A percentile compares a stretch with the other conserved stretches of the same genome.
phyloP scores from a whole-genome alignment of 2,888 invertebrate species.

The Coremacera marginata region DNA sequence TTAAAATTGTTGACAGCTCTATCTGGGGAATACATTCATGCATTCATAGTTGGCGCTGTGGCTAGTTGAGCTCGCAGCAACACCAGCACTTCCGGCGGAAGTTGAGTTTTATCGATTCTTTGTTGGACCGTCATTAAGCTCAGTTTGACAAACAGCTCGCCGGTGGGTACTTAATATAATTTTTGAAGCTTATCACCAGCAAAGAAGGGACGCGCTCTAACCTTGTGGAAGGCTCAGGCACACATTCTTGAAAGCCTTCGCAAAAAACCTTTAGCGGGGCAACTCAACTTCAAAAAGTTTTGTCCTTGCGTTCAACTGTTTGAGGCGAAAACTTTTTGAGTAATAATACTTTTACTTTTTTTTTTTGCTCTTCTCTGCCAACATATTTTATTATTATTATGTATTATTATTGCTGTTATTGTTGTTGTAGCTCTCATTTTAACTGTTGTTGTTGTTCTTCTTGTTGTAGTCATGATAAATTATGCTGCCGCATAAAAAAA shows the following conservation, averaged over 20 bases:
- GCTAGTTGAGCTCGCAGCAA: background rate
- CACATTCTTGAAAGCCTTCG: background rate
- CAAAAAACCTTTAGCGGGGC: too few species aligned
- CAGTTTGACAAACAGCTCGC: background rate
- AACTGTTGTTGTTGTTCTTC: background rate
- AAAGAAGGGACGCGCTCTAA: background rate
- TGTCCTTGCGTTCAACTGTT: conserved; percentile 4
- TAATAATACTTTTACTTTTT: background rate
- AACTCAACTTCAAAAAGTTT: background rate
- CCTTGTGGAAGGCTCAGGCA: background rate
- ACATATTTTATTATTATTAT: conserved; percentile 4
- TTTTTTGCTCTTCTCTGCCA: background rate
- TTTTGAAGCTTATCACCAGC: conserved; percentile 3
- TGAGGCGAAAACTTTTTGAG: background rate
- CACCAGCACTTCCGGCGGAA: background rate
- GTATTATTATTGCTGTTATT: background rate
- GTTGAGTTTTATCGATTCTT: conserved; percentile 4
- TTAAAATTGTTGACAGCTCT: conserved; percentile 25
- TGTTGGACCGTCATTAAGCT: background rate
- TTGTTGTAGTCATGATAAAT: conserved; percentile 20
- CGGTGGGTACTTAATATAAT: background rate
- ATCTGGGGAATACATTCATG: conserved; percentile 4
- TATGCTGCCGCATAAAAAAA: conserved; percentile 12
- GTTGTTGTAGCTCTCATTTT: background rate
- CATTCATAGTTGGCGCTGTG: background rate